Conservation (phyloP, 2,113 vertebrate species). For the Haliaeetus leucogaster region DNA sequence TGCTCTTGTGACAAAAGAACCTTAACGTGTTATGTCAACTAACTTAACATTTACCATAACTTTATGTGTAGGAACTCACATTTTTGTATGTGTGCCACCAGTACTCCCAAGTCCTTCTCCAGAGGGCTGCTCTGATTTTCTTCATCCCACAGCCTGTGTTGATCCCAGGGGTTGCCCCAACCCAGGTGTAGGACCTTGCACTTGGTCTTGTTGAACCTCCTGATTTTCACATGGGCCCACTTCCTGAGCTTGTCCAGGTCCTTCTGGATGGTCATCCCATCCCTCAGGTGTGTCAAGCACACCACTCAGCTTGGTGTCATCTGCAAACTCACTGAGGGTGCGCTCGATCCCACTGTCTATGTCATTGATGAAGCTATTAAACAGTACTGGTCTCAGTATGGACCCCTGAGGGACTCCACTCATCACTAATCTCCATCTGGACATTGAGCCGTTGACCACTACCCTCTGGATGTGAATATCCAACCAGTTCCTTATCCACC, state of each 20-base stretch:
- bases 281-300: neutral
- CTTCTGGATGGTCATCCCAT: neutral
- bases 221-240: neutral
- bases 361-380: neutral
- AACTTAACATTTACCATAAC: neutral
- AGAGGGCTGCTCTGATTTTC: fast-evolving
- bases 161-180: fast-evolving
- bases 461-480: too few relatives aligned
- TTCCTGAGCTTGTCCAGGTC: neutral
- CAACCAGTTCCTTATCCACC: too few relatives aligned
- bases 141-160: too few relatives aligned
- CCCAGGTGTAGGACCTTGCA: neutral
- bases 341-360: neutral
- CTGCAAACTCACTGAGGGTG: neutral
- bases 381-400: too few relatives aligned
- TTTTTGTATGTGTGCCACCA: neutral
- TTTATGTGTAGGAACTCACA: neutral
- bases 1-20: neutral
- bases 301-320: neutral
- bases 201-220: neutral
- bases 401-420: too few relatives aligned
- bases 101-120: neutral
- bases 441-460: too few relatives aligned
- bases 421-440: too few relatives aligned
- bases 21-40: neutral